Evolutionary conservation across 1,140 invertebrate species (phyloP).

Genomic region (Mamestra configurata): DNA sequence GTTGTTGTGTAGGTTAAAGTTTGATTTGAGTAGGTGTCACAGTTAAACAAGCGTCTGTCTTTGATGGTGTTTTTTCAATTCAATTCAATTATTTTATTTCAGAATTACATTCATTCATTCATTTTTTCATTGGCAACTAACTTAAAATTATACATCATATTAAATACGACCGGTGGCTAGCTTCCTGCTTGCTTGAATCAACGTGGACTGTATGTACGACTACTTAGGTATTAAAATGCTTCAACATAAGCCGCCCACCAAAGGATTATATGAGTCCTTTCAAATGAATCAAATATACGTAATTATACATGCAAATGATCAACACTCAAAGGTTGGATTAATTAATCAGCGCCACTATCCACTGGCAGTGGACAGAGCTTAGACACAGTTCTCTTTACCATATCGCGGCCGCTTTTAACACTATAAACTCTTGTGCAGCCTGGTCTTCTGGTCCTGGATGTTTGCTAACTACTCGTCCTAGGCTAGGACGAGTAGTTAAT

Average conservation of each 20-base stretch:
- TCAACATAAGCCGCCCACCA: constrained; percentile 6
- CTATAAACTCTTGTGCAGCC: constrained; percentile 39
- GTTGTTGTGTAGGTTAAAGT: background rate
- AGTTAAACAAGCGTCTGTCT: background rate
- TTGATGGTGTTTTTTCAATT: background rate
- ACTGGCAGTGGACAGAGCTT: background rate
- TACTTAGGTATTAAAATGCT: background rate
- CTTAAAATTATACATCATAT: background rate
- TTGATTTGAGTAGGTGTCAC: background rate
- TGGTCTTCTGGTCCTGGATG: constrained; percentile 44
- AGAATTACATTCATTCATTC: too few species aligned
- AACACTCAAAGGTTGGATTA: background rate
- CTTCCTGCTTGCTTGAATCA: background rate
- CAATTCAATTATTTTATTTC: too few species aligned
- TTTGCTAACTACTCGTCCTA: constrained; percentile 35
- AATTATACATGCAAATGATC: background rate
- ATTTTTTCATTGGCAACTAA: background rate
- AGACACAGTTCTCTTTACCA: constrained; percentile 6
- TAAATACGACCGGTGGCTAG: background rate
- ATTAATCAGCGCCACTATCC: background rate
- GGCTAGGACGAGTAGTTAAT: too few species aligned
- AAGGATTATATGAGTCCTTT: background rate
- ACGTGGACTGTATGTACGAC: background rate
- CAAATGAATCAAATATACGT: background rate
- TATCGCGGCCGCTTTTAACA: constrained; percentile 31